Evolutionary conservation across 2,888 invertebrate species (phyloP).

Genomic region (Brenthis ino): DNA sequence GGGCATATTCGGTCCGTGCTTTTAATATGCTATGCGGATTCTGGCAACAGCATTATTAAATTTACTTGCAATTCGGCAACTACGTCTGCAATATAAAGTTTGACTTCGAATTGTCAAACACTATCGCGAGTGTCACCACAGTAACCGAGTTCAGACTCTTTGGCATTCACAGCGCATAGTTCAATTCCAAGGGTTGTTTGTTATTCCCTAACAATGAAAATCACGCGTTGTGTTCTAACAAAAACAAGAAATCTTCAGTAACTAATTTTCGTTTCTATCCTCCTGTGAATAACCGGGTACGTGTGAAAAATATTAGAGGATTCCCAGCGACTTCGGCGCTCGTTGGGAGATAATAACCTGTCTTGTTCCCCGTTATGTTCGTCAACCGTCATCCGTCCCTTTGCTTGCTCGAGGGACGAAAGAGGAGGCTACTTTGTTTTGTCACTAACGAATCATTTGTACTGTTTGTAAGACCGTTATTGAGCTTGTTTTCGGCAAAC

Average conservation of each 20-base stretch:
- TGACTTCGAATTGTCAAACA: constrained; percentile 39
- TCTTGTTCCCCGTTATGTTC: constrained; percentile 73
- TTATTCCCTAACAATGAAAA: constrained; percentile 79
- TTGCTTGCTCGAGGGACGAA: constrained; percentile 47
- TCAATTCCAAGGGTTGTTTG: constrained; percentile 78
- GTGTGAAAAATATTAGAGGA: constrained; percentile 79
- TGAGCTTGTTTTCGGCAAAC: constrained; percentile 79
- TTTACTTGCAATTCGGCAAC: constrained; percentile 36
- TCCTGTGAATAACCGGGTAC: constrained; percentile 77
- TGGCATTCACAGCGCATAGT: constrained; percentile 69
- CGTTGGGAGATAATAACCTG: constrained; percentile 78
- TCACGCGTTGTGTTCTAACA: constrained; percentile 73
- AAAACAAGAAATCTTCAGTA: constrained; percentile 78
- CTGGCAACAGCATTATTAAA: constrained; percentile 34
- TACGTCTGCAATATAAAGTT: constrained; percentile 26
- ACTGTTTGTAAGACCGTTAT: constrained; percentile 78
- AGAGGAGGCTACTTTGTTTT: constrained; percentile 64
- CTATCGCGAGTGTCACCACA: constrained; percentile 43
- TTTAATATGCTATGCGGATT: constrained; percentile 38
- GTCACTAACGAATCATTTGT: constrained; percentile 79
- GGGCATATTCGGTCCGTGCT: constrained; percentile 33
- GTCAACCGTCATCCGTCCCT: constrained; percentile 61
- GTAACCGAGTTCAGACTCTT: constrained; percentile 50
- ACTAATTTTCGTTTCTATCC: constrained; percentile 80
- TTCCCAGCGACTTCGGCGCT: constrained; percentile 62